A percentile compares a stretch with the other conserved stretches of the same genome.
Conservation (phyloP, 2,888 invertebrate species). For the Netelia virgata region DNA sequence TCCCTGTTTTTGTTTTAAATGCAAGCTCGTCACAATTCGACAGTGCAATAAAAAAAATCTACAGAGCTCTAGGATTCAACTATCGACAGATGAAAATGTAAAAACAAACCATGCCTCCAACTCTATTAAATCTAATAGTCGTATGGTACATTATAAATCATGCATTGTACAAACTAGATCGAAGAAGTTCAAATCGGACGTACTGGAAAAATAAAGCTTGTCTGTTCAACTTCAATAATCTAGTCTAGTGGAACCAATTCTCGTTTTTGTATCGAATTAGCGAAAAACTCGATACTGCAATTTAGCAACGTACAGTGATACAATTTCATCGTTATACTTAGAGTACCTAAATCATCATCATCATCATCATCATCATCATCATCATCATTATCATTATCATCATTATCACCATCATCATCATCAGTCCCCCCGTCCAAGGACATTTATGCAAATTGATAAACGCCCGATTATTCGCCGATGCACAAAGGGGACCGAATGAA, state of each 20-base stretch:
- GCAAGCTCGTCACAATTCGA: conserved; percentile 52
- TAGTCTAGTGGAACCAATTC: conserved; percentile 70
- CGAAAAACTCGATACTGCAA: conserved; percentile 42
- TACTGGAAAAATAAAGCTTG: conserved; percentile 83
- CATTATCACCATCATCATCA: neutral
- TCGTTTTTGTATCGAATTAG: conserved; percentile 60
- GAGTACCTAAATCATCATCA: conserved; percentile 7
- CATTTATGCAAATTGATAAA: conserved; percentile 25
- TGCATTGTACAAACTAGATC: conserved; percentile 72
- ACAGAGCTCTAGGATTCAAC: conserved; percentile 41
- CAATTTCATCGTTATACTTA: neutral
- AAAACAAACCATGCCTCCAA: conserved; percentile 73
- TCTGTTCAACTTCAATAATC: conserved; percentile 47
- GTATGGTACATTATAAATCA: conserved; percentile 69
- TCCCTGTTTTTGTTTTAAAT: conserved; percentile 27
- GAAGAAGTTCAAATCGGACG: conserved; percentile 59
- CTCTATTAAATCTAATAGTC: conserved; percentile 56
- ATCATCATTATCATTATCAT: too few relatives aligned
- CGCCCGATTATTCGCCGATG: conserved; percentile 10
- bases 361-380: too few relatives aligned
- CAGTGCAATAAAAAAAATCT: conserved; percentile 39
- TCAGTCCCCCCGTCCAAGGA: conserved; percentile 45
- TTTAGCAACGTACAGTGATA: conserved; percentile 32
- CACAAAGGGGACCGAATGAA: conserved; percentile 37
- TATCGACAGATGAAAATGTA: conserved; percentile 51